Evolutionary conservation across 2,113 vertebrate species (phyloP), one percentile per base, ranked within the genome.

Genomic region (Donacobius atricapilla): DNA sequence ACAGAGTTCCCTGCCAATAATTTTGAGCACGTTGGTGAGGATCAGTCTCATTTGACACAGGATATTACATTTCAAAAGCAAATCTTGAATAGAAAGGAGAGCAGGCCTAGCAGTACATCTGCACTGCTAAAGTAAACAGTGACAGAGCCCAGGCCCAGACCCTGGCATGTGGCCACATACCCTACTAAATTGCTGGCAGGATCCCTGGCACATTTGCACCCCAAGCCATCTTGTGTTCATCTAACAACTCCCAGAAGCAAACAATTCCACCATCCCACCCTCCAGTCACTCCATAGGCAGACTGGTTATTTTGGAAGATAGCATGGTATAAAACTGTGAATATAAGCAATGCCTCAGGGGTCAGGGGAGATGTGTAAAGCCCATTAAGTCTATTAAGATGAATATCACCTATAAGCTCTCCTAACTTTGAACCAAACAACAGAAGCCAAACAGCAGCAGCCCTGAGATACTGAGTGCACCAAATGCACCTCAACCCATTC

Each of bases 31-130:
- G 13, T 15, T 83, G 91, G 71, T 1, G 4, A 81, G 63, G 42
- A 93, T 63, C 79, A 58, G 58, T 80, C 86, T n/a, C 47, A 28
- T 86, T 75, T 93, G 72, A 96, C 51, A 78, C 39, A 86, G 47
- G 16, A 31, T 73, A 88, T 83, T 92, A 39, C 35, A 44, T 88
- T 97, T 90, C 19, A 70, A 78, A 89, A 69, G 72, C 37, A 81
- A 90, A 64, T 56, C 2, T 4, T 80, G 71, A 72, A 63, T 28
- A 57, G 15, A 69, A 56, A 39, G n/a, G n/a, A 93, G n/a, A 37
- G 42, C 23, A n/a, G 42, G 21, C 56, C 63, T 65, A 72, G 40
- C n/a, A 53, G n/a, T 61, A 58, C 2, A 3, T 40, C 50, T 86
- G 37, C 35, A 28, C 35, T 58, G 44, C 50, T 50, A 50, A 90